These are phyloP conservation scores for Hoplostethus mediterraneus DNA, from an alignment of 2,797 vertebrate genomes.

Conservation along the genomic window DNA sequence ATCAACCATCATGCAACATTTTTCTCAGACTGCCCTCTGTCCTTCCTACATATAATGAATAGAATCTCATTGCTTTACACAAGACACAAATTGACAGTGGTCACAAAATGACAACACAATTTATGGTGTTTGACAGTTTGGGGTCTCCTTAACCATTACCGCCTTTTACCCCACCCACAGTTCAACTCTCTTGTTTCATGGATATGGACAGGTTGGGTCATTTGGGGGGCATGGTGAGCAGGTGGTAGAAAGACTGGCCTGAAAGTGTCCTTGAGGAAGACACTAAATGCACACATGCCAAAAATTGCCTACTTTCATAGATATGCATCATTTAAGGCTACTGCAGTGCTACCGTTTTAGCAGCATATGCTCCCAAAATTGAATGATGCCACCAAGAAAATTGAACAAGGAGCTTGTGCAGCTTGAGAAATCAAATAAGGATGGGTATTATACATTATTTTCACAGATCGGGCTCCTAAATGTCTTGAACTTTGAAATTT, in stretches of 20 bases:
- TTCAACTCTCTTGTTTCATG: slow-evolving; percentile 17
- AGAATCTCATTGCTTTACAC: neutral
- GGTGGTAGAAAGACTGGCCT: slow-evolving; percentile 48
- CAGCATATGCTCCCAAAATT: neutral
- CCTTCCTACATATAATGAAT: too few relatives aligned
- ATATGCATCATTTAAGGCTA: slow-evolving; percentile 8
- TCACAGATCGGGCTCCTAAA: too few relatives aligned
- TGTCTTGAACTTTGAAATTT: neutral
- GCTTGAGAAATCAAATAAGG: neutral
- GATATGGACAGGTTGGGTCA: slow-evolving; percentile 37
- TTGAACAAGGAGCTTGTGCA: neutral
- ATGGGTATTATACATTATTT: neutral
- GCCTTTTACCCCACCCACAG: slow-evolving; percentile 10
- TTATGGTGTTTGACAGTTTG: slow-evolving; percentile 10
- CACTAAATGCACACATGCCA: neutral
- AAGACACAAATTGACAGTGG: neutral
- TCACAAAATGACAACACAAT: slow-evolving; percentile 13
- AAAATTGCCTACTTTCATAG: slow-evolving; percentile 14
- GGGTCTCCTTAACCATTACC: neutral
- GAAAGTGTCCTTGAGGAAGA: slow-evolving; percentile 47
- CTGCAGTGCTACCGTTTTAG: neutral
- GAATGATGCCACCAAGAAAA: neutral
- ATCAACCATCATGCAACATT: too few relatives aligned
- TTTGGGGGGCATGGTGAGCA: slow-evolving; percentile 55
- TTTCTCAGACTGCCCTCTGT: too few relatives aligned